Percentiles rank a stretch among this genome's conserved stretches.
Conservation (phyloP, 2,797 vertebrate species). For the Lepidocolaptes lacrymiger region DNA sequence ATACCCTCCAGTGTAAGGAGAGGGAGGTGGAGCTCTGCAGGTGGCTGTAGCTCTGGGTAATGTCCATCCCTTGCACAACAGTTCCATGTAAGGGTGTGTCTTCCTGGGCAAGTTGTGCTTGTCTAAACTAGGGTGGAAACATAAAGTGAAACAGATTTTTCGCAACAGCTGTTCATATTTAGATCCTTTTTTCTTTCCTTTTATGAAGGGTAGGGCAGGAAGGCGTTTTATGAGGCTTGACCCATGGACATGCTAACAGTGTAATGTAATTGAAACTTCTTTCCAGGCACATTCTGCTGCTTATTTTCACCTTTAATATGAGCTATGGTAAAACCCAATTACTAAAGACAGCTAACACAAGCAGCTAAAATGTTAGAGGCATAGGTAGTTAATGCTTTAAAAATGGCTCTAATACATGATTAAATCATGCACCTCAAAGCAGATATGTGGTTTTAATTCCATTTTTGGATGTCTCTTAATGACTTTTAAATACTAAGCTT, state of each 20-base stretch:
- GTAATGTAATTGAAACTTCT: background rate
- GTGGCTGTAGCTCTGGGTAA: background rate
- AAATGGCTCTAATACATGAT: background rate
- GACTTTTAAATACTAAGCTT: background rate
- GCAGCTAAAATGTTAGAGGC: background rate
- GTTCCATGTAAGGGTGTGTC: conserved; percentile 30
- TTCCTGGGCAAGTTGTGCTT: background rate
- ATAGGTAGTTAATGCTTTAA: background rate
- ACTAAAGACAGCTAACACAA: background rate
- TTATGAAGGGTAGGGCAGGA: background rate
- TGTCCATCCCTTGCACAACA: background rate
- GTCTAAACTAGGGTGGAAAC: background rate
- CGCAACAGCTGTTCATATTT: background rate
- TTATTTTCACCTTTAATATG: background rate
- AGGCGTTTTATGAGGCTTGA: background rate
- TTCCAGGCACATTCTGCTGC: background rate
- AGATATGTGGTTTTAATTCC: background rate
- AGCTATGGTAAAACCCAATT: background rate
- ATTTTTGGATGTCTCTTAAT: background rate
- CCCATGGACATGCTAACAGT: background rate
- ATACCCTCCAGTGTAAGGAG: background rate
- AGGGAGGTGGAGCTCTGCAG: background rate
- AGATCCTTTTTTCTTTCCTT: no score
- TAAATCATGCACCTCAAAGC: background rate
- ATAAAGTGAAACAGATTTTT: background rate